Evolutionary conservation across 2,888 invertebrate species (phyloP).

Genomic region (Cheilosia variabilis): DNA sequence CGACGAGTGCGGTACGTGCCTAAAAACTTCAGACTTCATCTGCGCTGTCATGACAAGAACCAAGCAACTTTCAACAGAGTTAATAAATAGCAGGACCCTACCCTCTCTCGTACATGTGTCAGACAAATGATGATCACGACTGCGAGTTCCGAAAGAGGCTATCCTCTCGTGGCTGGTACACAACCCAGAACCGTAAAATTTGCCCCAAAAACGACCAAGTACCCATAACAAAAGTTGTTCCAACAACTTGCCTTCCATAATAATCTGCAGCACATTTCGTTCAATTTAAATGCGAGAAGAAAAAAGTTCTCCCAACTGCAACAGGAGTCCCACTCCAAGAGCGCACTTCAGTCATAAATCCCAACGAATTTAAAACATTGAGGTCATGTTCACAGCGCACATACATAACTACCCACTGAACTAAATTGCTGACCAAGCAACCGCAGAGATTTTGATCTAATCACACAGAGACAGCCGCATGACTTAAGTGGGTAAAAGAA

Average conservation of each 20-base stretch:
- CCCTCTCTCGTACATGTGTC: constrained; percentile 7
- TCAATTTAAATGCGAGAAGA: constrained; percentile 23
- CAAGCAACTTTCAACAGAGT: neutral
- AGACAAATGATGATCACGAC: constrained; percentile 14
- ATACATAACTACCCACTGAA: neutral
- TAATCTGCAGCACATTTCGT: constrained; percentile 30
- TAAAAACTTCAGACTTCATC: neutral
- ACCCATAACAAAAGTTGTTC: constrained; percentile 22
- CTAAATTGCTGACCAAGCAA: constrained; percentile 8
- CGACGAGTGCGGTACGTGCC: neutral
- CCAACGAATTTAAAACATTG: neutral
- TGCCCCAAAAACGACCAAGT: neutral
- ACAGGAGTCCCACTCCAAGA: constrained; percentile 1
- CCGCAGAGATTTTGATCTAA: constrained; percentile 24
- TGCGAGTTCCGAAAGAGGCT: neutral
- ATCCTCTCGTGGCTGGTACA: neutral
- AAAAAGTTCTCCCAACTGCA: constrained; percentile 1
- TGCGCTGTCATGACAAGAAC: neutral
- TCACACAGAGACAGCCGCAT: neutral
- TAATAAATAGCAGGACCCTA: constrained; percentile 1
- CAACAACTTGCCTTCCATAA: neutral
- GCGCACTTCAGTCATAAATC: constrained; percentile 8
- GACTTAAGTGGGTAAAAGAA: constrained; percentile 19
- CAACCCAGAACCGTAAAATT: neutral
- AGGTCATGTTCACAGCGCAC: constrained; percentile 10